These are phyloP conservation scores for Neuroterus valhalla DNA, from an alignment of 1,140 invertebrate genomes.

Conservation along the genomic window DNA sequence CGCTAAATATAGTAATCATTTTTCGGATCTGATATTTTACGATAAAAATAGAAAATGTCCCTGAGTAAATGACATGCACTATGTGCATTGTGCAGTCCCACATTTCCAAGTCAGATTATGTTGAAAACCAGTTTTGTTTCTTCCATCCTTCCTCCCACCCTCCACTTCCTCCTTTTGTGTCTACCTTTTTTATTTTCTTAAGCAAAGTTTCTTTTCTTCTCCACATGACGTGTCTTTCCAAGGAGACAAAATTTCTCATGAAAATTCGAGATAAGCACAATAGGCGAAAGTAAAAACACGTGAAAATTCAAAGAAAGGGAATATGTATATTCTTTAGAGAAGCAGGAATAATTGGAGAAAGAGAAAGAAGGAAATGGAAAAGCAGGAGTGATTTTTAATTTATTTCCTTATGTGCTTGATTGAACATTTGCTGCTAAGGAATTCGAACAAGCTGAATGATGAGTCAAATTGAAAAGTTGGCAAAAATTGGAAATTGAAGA, in stretches of 20 bases:
- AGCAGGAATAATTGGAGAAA: background rate
- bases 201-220: background rate
- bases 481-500: no score
- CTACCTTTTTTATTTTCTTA: background rate
- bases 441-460: no score
- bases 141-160: constrained; percentile 2
- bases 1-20: no score
- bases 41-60: background rate
- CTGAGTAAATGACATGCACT: background rate
- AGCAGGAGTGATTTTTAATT: background rate
- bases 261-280: constrained; percentile 3
- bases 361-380: background rate
- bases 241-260: background rate
- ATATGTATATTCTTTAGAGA: background rate
- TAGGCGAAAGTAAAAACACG: background rate
- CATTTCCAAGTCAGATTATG: constrained; percentile 27
- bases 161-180: constrained; percentile 9
- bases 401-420: constrained; percentile 1
- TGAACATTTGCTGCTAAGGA: background rate
- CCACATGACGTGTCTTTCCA: constrained; percentile 2
- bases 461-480: no score
- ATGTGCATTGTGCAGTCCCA: constrained; percentile 4
- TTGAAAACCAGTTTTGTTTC: constrained; percentile 28
- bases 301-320: background rate
- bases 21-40: background rate